Evolutionary conservation across 1,140 invertebrate genomes (phyloP).

Genomic region (Aricia agestis): DNA sequence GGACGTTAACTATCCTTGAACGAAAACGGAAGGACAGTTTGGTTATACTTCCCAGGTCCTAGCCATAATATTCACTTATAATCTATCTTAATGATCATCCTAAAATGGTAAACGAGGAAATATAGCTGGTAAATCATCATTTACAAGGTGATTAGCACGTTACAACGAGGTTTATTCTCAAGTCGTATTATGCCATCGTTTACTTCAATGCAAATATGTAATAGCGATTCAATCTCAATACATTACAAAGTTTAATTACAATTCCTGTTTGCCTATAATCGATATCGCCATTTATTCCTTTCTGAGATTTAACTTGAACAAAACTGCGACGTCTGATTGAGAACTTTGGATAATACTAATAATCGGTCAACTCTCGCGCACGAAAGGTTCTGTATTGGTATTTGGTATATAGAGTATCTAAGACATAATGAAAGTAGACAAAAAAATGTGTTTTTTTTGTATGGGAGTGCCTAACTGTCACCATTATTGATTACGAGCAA

Average conservation of each 20-base stretch:
- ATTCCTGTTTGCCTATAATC: neutral
- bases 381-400: too few species aligned
- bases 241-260: neutral
- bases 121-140: constrained; percentile 22
- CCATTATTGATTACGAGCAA: too few species aligned
- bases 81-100: constrained; percentile 9
- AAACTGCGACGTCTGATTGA: neutral
- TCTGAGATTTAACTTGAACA: neutral
- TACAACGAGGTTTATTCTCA: constrained; percentile 33
- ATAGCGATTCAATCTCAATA: neutral
- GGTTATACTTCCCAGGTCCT: neutral
- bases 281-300: neutral
- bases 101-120: constrained; percentile 33
- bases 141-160: constrained; percentile 32
- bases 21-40: neutral
- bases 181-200: neutral
- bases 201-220: neutral
- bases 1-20: neutral
- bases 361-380: too few species aligned
- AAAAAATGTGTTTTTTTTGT: too few species aligned
- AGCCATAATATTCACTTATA: constrained; percentile 3
- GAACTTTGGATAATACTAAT: too few species aligned
- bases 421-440: too few species aligned
- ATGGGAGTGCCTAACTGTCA: too few species aligned
- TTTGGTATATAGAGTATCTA: too few species aligned